Evolutionary conservation across 1,140 invertebrate species (phyloP).

Genomic region (Mycetomoellerius zeteki): DNA sequence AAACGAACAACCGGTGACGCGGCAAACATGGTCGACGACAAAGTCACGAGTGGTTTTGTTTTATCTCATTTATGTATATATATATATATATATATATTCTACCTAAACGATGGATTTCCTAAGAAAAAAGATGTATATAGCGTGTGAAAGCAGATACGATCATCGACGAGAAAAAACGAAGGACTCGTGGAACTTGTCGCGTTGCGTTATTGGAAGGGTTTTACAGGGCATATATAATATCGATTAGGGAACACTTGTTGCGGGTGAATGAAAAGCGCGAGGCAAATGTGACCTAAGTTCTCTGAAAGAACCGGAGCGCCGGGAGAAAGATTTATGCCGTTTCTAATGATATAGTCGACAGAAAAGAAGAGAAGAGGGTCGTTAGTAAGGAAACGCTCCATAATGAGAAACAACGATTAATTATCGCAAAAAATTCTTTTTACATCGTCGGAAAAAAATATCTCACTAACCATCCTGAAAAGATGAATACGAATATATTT

Average conservation of each 20-base stretch:
- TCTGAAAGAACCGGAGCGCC: background rate
- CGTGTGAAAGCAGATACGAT: background rate
- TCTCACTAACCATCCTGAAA: background rate
- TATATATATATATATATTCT: background rate
- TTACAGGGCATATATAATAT: constrained; percentile 10
- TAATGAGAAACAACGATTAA: constrained; percentile 5
- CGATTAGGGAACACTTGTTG: constrained; percentile 60
- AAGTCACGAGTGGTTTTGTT: background rate
- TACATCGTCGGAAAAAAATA: background rate
- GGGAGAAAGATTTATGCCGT: constrained; percentile 11
- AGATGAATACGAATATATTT: background rate
- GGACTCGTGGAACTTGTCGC: background rate
- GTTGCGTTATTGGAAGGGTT: background rate
- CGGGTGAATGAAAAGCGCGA: constrained; percentile 1
- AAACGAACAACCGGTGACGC: background rate
- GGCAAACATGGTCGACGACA: constrained; percentile 5
- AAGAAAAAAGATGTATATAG: background rate
- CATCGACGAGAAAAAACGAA: background rate
- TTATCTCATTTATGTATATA: background rate
- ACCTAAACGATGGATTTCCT: background rate
- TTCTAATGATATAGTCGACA: background rate
- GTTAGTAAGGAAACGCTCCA: background rate
- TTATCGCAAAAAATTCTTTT: background rate
- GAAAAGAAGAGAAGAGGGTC: background rate
- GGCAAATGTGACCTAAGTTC: background rate